Percentiles rank a stretch among this genome's conserved stretches.
These are phyloP conservation scores for Dendroctonus valens DNA, from an alignment of 1,140 invertebrate species.

Conservation along the genomic window DNA sequence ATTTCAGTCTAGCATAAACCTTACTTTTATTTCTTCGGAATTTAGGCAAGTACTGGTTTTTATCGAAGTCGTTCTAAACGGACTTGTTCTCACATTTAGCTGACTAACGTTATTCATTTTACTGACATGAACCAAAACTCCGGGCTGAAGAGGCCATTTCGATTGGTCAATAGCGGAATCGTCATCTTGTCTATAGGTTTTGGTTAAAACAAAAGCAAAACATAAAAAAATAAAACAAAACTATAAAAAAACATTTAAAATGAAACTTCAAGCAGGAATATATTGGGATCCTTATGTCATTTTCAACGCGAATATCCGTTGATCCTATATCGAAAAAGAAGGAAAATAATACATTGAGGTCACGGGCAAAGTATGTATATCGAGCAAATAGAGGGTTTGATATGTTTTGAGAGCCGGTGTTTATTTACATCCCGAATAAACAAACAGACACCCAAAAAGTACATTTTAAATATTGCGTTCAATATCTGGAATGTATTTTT, in stretches of 20 bases:
- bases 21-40: constrained; percentile 44
- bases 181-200: constrained; percentile 43
- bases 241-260: not conserved
- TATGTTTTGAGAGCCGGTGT: not conserved
- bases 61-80: constrained; percentile 41
- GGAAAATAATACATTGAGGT: not conserved
- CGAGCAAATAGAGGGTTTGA: not conserved
- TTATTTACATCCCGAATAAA: constrained; percentile 7
- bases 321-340: no score
- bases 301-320: no score
- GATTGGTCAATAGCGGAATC: constrained; percentile 57
- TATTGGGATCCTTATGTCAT: no score
- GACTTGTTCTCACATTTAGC: constrained; percentile 33
- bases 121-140: constrained; percentile 84
- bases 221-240: constrained; percentile 14
- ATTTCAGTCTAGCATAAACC: constrained; percentile 47
- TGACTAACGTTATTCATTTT: constrained; percentile 62
- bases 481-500: constrained; percentile 5
- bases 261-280: no score
- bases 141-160: constrained; percentile 86
- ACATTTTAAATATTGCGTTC: not conserved
- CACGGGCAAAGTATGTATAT: not conserved
- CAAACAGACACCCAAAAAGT: not conserved
- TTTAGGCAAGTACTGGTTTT: constrained; percentile 35
- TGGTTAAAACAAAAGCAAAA: constrained; percentile 13